Percentiles rank a stretch among this genome's conserved stretches.
Conservation (phyloP, 2,888 invertebrate species). For the Polyploca ridens region DNA sequence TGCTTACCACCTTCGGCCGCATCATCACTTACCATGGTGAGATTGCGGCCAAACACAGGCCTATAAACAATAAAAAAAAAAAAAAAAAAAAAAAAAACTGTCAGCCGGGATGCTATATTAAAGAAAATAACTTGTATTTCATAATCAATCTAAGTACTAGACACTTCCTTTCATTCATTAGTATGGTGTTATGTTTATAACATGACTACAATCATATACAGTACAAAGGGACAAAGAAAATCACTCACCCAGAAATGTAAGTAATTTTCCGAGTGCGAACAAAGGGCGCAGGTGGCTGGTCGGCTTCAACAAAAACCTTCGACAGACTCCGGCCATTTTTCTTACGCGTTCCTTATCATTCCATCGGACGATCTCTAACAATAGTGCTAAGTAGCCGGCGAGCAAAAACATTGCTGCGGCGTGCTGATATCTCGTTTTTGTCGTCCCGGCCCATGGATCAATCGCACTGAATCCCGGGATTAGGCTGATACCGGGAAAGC, state of each 20-base stretch:
- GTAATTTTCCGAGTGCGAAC: conserved; percentile 14
- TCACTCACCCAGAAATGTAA: background rate
- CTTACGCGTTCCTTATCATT: conserved; percentile 41
- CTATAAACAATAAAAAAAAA: too few species aligned
- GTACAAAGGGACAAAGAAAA: background rate
- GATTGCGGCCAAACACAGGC: too few species aligned
- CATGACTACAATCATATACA: background rate
- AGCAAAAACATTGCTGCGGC: conserved; percentile 11
- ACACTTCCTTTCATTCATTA: background rate
- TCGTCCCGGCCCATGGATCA: conserved; percentile 15
- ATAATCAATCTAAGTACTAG: background rate
- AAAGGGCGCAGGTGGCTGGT: conserved; percentile 25
- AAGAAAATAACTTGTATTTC: too few species aligned
- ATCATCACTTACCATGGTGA: too few species aligned
- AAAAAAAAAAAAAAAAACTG: too few species aligned
- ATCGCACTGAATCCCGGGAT: conserved; percentile 14
- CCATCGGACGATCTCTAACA: conserved; percentile 22
- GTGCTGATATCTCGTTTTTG: conserved; percentile 11
- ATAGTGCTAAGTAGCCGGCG: conserved; percentile 9
- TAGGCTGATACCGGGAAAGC: conserved; percentile 13
- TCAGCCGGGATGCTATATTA: too few species aligned
- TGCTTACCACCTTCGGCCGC: too few species aligned
- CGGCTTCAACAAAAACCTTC: conserved; percentile 33
- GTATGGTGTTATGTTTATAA: background rate
- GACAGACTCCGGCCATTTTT: conserved; percentile 38